These are phyloP conservation scores for Chlorops oryzae DNA, from an alignment of 1,140 invertebrate genomes.

Conservation along the genomic window DNA sequence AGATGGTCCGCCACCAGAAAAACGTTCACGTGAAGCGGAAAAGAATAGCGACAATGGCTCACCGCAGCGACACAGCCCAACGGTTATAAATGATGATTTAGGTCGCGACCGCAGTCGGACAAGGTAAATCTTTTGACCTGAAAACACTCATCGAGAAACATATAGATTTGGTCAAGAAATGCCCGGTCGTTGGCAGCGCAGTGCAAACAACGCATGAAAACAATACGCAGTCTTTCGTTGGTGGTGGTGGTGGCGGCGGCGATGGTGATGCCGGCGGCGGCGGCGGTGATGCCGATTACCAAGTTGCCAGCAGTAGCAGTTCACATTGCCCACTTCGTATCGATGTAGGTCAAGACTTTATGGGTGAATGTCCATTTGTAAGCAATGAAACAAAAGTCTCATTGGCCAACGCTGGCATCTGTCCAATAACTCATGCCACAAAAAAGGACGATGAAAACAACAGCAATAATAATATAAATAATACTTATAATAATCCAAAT, in stretches of 20 bases:
- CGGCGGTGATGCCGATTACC: slow-evolving; percentile 30
- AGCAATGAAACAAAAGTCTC: slow-evolving; percentile 32
- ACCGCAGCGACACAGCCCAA: slow-evolving; percentile 29
- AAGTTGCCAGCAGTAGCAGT: slow-evolving; percentile 14
- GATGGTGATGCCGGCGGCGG: slow-evolving; percentile 10
- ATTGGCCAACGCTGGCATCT: slow-evolving; percentile 34
- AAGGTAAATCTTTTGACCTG: too few relatives aligned
- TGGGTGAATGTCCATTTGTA: slow-evolving; percentile 52
- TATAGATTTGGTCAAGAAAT: slow-evolving; percentile 40
- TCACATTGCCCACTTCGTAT: slow-evolving; percentile 48
- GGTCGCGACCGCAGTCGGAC: too few relatives aligned
- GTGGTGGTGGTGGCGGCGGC: slow-evolving; percentile 13
- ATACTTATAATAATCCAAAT: slow-evolving; percentile 30
- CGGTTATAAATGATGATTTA: slow-evolving; percentile 41
- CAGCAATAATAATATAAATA: slow-evolving; percentile 28
- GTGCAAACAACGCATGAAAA: slow-evolving; percentile 7
- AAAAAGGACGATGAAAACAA: slow-evolving; percentile 29
- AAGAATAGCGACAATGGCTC: slow-evolving; percentile 17
- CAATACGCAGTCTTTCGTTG: too few relatives aligned
- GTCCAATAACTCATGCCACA: slow-evolving; percentile 27
- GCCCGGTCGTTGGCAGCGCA: slow-evolving; percentile 31
- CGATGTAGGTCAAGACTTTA: slow-evolving; percentile 51
- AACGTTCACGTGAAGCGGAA: slow-evolving; percentile 30
- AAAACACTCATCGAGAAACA: slow-evolving; percentile 43
- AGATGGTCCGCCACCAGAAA: slow-evolving; percentile 31